Evolutionary conservation across 1,140 invertebrate genomes (phyloP), one percentile per base, ranked within the genome.

Genomic region (Nylanderia fulva): DNA sequence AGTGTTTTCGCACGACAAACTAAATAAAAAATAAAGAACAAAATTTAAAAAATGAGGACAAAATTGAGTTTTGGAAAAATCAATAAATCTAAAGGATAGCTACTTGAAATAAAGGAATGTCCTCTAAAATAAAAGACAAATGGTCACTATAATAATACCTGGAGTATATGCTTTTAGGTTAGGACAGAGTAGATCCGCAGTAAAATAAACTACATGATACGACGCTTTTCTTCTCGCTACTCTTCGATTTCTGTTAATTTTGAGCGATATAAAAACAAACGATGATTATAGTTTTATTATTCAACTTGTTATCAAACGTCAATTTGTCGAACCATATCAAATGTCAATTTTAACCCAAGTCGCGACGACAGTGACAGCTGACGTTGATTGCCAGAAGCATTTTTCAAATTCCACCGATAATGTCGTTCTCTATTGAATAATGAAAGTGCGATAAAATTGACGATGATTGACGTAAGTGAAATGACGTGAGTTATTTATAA

Each of bases 401-500:
- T n/a, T n/a, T 69, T 36, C 3, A 18, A 3, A 27, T 2, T 58
- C 54, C 8, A 15, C 9, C 54, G 21, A 24, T 74, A 39, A 74
- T 24, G 15, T 60, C n/a, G 15, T 5, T 36, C 1, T 33, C 18
- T 18, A 15, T 2, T 6, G 29, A n/a, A 54, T 36, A 45, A 74
- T 56, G 56, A 7, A 74, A 24, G 36, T 21, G 9, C 29, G 18
- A 56, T 7, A 33, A 18, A 11, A 74, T 74, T 21, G 69, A 74
- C 29, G 18, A 80, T 15, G n/a, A 71, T 15, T 64, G 48, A 29
- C 27, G 29, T 33, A 52, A 29, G 11, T 15, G 1, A 18, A 33
- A 27, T 2, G n/a, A n/a, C n/a, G n/a, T n/a, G 11, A 36, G 63
- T 42, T 69, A 42, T 75, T 48, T 72, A 24, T 52, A 42, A 75